Evolutionary conservation across 2,888 invertebrate species (phyloP).

Genomic region (Drosophila meridiana): DNA sequence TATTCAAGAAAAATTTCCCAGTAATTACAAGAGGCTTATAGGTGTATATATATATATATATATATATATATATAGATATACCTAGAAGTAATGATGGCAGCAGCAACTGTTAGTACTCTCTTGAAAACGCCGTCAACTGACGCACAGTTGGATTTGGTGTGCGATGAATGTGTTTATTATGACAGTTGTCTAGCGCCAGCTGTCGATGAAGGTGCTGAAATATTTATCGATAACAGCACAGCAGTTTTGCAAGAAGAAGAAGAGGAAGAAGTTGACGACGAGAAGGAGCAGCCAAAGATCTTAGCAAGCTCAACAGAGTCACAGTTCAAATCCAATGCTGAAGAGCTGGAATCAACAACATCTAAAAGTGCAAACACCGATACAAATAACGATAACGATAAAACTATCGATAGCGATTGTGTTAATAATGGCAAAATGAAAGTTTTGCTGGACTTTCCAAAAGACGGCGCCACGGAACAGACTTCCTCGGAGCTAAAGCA

Average conservation of each 20-base stretch:
- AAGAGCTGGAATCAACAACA: constrained; percentile 38
- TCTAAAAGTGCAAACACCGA: constrained; percentile 34
- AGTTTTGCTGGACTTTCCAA: neutral
- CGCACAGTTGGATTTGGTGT: constrained; percentile 48
- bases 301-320: constrained; percentile 21
- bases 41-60: constrained; percentile 1
- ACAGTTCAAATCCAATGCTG: constrained; percentile 43
- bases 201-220: constrained; percentile 24
- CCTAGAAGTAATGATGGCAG: constrained; percentile 63
- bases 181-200: constrained; percentile 34
- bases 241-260: constrained; percentile 63
- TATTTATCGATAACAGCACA: constrained; percentile 75
- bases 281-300: constrained; percentile 10
- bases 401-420: constrained; percentile 16
- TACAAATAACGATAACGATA: neutral
- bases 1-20: constrained; percentile 21
- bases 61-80: neutral
- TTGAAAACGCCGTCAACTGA: constrained; percentile 48
- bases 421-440: constrained; percentile 2
- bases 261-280: constrained; percentile 9
- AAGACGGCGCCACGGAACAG: neutral
- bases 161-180: constrained; percentile 67
- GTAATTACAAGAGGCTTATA: constrained; percentile 12
- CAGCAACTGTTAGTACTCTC: constrained; percentile 70
- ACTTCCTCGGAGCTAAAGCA: neutral